Evolutionary conservation across 2,113 vertebrate species (phyloP), one percentile per base, ranked within the genome.

Genomic region (Jacana jacana): DNA sequence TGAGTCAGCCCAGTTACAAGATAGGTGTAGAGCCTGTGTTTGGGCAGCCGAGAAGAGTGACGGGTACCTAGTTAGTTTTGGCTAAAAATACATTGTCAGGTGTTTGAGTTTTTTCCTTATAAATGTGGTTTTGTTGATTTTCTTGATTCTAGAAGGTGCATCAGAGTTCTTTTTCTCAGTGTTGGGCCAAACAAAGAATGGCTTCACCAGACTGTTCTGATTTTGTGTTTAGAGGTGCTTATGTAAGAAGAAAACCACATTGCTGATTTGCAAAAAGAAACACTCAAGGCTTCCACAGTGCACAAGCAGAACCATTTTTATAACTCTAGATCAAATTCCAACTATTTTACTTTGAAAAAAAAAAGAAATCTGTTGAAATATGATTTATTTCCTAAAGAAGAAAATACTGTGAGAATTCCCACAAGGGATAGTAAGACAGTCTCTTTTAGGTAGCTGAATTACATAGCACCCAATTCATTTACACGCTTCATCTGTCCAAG

Each of bases 1-100:
- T 93, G 85, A 96, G 82, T 95, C 96, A 96, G 69, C 23, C 28
- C 35, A 48, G 69, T 42, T 87, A 64, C 14, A 81, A 86, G 6
- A 54, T 81, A 94, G 68, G 83, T 58, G 70, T 78, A 81, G 63
- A 90, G 61, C 35, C 55, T 91, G 64, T 72, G 48, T 63, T 92
- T 83, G 51, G 52, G 81, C 52, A 81, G 40, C 27, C 66, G 58
- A 86, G 66, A n/a, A 82, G 70, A 86, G 28, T 39, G 22, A 84
- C 66, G 18, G 24, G 81, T 75, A 80, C 55, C 14, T n/a, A 69
- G 42, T 39, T 37, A 92, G 20, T 79, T 90, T 79, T 81, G 82
- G 35, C 48, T 58, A 90, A 48, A 92, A 85, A 70, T 15, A 60
- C 35, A 28, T 13, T 61, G 42, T 23, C 35, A 39, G 35, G 30